Evolutionary conservation across 2,888 invertebrate species (phyloP).

Genomic region (Drosophila macrospina): DNA sequence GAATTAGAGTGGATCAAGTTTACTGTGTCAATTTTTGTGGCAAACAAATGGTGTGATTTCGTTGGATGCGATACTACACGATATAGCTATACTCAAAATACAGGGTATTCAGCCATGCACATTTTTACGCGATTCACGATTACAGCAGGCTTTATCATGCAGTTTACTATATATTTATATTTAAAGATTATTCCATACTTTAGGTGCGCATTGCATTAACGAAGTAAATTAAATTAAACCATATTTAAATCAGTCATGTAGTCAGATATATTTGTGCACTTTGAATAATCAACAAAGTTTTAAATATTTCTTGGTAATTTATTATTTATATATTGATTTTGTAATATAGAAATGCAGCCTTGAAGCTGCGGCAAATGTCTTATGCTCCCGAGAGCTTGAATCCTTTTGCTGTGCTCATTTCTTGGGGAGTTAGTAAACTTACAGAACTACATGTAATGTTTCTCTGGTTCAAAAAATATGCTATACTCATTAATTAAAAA

Average conservation of each 20-base stretch:
- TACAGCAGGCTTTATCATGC: constrained; percentile 46
- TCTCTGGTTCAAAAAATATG: not conserved
- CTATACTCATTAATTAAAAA: not conserved
- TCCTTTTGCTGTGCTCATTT: too few species aligned
- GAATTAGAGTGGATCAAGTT: constrained; percentile 54
- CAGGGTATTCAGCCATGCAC: constrained; percentile 37
- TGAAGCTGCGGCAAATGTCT: too few species aligned
- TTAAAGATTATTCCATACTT: constrained; percentile 31
- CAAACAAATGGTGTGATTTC: constrained; percentile 55
- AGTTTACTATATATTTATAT: constrained; percentile 12
- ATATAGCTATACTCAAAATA: constrained; percentile 27
- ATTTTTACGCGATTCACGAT: constrained; percentile 15
- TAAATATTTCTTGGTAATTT: not conserved
- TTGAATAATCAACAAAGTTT: too few species aligned
- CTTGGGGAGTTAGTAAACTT: too few species aligned
- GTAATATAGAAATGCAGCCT: too few species aligned
- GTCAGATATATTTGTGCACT: not conserved
- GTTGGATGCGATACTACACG: constrained; percentile 33
- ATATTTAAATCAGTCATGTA: constrained; percentile 19
- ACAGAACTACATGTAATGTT: not conserved
- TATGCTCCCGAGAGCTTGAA: too few species aligned
- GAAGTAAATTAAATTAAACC: not conserved
- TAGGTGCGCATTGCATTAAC: constrained; percentile 2
- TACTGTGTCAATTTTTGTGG: constrained; percentile 53
- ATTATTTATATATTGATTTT: not conserved